Evolutionary conservation across 2,797 vertebrate species (phyloP).

Genomic region (Brachyrhaphis roseni): DNA sequence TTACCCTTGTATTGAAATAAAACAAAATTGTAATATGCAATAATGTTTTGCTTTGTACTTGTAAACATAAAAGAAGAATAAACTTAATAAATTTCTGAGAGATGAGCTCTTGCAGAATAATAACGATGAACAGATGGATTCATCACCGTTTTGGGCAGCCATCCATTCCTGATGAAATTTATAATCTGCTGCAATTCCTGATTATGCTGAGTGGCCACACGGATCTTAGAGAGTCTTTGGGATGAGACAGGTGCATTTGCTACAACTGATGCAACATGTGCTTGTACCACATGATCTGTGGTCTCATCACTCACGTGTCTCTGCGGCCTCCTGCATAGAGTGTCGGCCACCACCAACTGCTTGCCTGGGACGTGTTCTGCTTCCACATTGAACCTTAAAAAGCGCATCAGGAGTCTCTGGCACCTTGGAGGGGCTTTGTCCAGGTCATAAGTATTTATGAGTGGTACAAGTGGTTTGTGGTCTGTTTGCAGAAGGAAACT

Average conservation of each 20-base stretch:
- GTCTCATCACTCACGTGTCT: background rate
- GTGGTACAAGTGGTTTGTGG: background rate
- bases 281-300: background rate
- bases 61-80: too few species aligned
- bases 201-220: background rate
- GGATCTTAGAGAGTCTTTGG: background rate
- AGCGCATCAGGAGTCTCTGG: background rate
- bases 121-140: background rate
- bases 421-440: background rate
- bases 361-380: too few species aligned
- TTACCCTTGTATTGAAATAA: too few species aligned
- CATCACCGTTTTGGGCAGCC: background rate
- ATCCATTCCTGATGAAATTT: background rate
- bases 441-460: background rate
- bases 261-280: background rate
- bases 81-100: too few species aligned
- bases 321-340: too few species aligned
- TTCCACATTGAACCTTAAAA: background rate
- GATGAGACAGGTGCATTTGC: background rate
- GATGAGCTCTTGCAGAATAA: background rate
- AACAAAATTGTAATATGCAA: too few species aligned
- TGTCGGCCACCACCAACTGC: too few species aligned
- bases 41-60: too few species aligned
- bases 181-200: background rate
- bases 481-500: background rate